These are phyloP conservation scores for Tautogolabrus adspersus DNA, from an alignment of 2,113 vertebrate species.

Conservation along the genomic window DNA sequence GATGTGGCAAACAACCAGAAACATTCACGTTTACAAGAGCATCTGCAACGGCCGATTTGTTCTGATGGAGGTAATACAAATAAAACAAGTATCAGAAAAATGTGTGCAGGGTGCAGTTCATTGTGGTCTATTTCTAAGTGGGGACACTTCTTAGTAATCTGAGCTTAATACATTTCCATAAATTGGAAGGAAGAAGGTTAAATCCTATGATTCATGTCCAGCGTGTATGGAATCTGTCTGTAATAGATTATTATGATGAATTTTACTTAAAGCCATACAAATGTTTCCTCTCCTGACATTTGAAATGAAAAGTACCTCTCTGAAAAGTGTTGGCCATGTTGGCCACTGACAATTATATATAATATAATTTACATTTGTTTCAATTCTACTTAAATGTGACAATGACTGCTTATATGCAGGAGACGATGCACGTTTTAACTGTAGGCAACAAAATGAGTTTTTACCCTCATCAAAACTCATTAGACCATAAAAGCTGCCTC, in stretches of 20 bases:
- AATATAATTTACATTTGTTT: not conserved
- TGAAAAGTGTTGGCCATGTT: too few relatives aligned
- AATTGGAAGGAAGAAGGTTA: slow-evolving; percentile 14
- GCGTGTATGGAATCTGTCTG: too few relatives aligned
- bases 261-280: too few relatives aligned
- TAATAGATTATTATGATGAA: too few relatives aligned
- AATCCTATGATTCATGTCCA: not conserved
- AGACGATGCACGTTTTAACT: slow-evolving; percentile 30
- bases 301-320: too few relatives aligned
- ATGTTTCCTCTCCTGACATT: too few relatives aligned
- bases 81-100: slow-evolving; percentile 2
- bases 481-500: slow-evolving; percentile 29
- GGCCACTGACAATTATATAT: not conserved
- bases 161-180: slow-evolving; percentile 16
- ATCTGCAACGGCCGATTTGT: slow-evolving; percentile 6
- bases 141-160: slow-evolving; percentile 2
- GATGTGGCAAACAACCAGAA: slow-evolving; percentile 22
- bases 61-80: slow-evolving; percentile 3
- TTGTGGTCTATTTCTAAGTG: too few relatives aligned
- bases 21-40: slow-evolving; percentile 16
- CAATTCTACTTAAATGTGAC: not conserved
- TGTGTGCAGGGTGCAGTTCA: slow-evolving; percentile 1
- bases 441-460: slow-evolving; percentile 24
- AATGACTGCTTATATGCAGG: not conserved
- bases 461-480: slow-evolving; percentile 28